Evolutionary conservation across 2,888 invertebrate genomes (phyloP).

Genomic region (Ectropis crepuscularia): DNA sequence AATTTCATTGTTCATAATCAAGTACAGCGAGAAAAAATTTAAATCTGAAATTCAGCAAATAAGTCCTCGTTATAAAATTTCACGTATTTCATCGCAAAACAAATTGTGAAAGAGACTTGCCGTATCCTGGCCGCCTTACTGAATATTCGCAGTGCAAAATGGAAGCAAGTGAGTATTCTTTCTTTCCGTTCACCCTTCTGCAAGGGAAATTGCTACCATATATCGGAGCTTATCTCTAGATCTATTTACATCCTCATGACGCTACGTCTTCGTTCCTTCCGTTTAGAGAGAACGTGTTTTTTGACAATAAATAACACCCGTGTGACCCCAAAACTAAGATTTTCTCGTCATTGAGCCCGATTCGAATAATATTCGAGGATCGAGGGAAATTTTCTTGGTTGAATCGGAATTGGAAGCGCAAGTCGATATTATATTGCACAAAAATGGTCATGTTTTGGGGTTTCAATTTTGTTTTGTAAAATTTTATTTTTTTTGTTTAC

Average conservation of each 20-base stretch:
- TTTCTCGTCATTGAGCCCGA: constrained; percentile 13
- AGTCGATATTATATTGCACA: no score
- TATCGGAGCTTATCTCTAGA: constrained; percentile 75
- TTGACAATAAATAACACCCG: constrained; percentile 28
- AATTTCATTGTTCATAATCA: no score
- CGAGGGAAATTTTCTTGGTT: not conserved
- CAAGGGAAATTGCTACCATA: constrained; percentile 77
- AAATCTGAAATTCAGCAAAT: no score
- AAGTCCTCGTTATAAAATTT: no score
- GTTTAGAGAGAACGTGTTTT: constrained; percentile 31
- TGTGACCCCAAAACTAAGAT: constrained; percentile 49
- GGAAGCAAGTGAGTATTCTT: constrained; percentile 59
- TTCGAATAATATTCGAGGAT: constrained; percentile 16
- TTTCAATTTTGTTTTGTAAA: no score
- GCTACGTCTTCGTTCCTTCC: constrained; percentile 56
- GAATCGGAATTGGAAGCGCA: not conserved
- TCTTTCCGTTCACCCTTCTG: constrained; percentile 71
- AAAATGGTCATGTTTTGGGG: no score
- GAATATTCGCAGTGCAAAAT: constrained; percentile 65
- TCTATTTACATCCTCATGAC: constrained; percentile 72
- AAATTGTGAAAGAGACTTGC: not conserved
- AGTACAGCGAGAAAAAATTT: no score
- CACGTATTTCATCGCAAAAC: not conserved
- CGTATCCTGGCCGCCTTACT: constrained; percentile 30
- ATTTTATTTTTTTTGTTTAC: no score